These are phyloP conservation scores for Plodia interpunctella DNA, from an alignment of 1,140 invertebrate genomes.

Conservation along the genomic window DNA sequence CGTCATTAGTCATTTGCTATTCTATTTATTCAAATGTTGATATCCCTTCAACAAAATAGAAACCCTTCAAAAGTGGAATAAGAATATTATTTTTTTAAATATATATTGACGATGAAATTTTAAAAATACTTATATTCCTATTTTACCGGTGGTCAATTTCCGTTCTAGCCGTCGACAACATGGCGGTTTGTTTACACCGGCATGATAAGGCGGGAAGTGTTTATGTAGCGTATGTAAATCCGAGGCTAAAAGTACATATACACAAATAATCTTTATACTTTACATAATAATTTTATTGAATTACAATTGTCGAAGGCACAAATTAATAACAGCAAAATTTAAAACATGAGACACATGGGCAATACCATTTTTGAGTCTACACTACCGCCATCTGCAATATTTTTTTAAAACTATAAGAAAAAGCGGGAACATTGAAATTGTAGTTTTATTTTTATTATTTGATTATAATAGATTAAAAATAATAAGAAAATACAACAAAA, in stretches of 20 bases:
- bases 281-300: constrained; percentile 52
- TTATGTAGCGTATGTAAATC: constrained; percentile 37
- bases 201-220: constrained; percentile 70
- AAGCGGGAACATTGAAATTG: constrained; percentile 43
- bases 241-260: constrained; percentile 22
- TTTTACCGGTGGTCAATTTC: constrained; percentile 39
- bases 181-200: constrained; percentile 78
- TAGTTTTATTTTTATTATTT: neutral
- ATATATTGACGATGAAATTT: constrained; percentile 17
- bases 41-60: no score
- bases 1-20: constrained; percentile 40
- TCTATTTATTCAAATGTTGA: no score
- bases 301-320: constrained; percentile 33
- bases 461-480: neutral
- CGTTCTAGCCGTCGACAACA: constrained; percentile 64
- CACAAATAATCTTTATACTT: constrained; percentile 36
- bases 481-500: constrained; percentile 2
- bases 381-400: constrained; percentile 49
- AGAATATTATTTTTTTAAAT: neutral
- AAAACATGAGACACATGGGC: constrained; percentile 41
- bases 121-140: constrained; percentile 34
- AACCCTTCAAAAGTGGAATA: no score
- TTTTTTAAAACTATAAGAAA: constrained; percentile 5
- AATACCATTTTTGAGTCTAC: constrained; percentile 42
- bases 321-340: constrained; percentile 20